A percentile compares a stretch with the other conserved stretches of the same genome.
Conservation (phyloP, 2,888 invertebrate species). For the Volucella inanis region DNA sequence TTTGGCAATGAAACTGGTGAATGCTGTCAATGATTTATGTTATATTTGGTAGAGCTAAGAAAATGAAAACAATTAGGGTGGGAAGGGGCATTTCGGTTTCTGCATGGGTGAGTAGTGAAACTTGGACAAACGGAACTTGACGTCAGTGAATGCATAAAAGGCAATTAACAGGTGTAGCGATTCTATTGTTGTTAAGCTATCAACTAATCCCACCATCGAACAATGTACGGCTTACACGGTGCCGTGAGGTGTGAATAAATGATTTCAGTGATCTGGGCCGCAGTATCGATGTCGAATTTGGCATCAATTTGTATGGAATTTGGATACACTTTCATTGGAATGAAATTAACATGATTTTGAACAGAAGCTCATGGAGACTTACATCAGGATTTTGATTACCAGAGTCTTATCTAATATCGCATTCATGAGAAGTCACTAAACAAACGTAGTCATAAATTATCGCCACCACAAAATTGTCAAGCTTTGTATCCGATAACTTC, state of each 20-base stretch:
- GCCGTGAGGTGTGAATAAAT: neutral
- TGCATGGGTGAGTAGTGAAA: constrained; percentile 11
- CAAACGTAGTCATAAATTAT: too few relatives aligned
- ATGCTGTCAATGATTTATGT: constrained; percentile 8
- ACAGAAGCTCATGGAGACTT: constrained; percentile 10
- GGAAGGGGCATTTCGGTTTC: neutral
- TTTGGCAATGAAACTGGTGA: neutral
- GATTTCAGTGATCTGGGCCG: neutral
- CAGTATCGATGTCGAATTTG: neutral
- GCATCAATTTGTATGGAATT: too few relatives aligned
- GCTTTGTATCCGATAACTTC: too few relatives aligned
- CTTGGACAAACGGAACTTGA: constrained; percentile 13
- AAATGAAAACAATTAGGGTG: neutral
- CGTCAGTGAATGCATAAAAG: neutral
- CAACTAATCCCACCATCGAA: neutral
- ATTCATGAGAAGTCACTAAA: too few relatives aligned
- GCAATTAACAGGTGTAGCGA: neutral
- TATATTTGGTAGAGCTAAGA: neutral
- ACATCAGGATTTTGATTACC: too few relatives aligned
- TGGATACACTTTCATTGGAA: neutral
- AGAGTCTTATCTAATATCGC: too few relatives aligned
- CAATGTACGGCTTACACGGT: too few relatives aligned
- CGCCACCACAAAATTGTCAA: too few relatives aligned
- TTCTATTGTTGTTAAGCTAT: constrained; percentile 3
- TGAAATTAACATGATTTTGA: constrained; percentile 20